Base-by-base conservation (phyloP, 2,113 vertebrate genomes). In the Charadrius vociferus region DNA sequence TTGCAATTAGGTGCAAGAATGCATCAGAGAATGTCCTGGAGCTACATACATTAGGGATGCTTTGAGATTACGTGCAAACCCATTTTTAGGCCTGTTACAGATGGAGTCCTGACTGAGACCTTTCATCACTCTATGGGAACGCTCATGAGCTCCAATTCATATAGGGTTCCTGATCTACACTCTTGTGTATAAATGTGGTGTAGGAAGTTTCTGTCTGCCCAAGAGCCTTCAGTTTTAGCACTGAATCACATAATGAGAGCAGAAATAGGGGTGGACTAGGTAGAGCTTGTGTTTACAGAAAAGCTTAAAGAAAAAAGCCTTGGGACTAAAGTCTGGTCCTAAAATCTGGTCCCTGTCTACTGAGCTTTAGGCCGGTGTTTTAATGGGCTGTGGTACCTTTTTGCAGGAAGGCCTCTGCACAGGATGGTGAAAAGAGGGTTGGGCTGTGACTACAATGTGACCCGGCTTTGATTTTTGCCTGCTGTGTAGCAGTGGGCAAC, bases 341-440 rank as follows among this genome's bases (percentile, higher is more conserved):
- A 56, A 36, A 78, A 8, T 50, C 20, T 56, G 27, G 3, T 37
- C 56, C 20, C 30, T 62, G 11, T 49, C 9, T 47, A 8, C 78
- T 87, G 45, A 55, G 36, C 23, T 78, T 47, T 29, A 55, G 55
- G 29, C 32, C 13, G 17, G 29, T 36, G n/a, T 70, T 82, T 55
- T 61, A 24, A 29, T 29, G 23, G 41, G 30, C 67, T 56, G 41
- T 36, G 37, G 30, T 59, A 27, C 14, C 14, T 74, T 36, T 26
- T 23, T 0, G 5, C 27, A 59, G 23, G 43, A 58, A 17, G 8
- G 14, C 27, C 34, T 50, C 36, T 61, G 30, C 1, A 0, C 6
- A 30, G 36, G 18, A 6, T 58, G 43, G 16, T 63, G 49, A 32
- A 23, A 62, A 56, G 26, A 62, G 6, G 4, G 8, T 32, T 85